Base-by-base conservation (phyloP, 2,797 vertebrate genomes). In the Aselliscus stoliczkanus region DNA sequence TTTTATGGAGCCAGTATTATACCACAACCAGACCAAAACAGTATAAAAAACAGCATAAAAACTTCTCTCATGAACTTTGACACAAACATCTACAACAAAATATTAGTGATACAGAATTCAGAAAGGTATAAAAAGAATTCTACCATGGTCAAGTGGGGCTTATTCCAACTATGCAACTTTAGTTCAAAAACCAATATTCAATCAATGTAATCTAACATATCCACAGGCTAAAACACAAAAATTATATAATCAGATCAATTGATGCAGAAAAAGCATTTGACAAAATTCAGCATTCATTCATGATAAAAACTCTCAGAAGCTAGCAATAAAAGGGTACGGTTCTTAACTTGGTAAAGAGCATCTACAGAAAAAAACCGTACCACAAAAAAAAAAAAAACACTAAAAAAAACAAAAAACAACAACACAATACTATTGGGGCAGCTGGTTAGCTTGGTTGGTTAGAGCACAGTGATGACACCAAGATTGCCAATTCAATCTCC, bases 161-260 rank as follows among this genome's bases (percentile, higher is more conserved):
- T 77, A 89, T 88, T 85, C 47, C 31, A 88, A 72, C 11, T 72
- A 80, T 50, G 18, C 34, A 73, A 77, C 23, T 8, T 85, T 90
- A 67, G 60, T 93, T 94, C 42, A 87, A 94, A 95, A 93, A 54
- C 88, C 50, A 73, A 58, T 70, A 84, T 64, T 79, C 67, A 83
- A 76, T 84, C n/a, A 70, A 25, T 95, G 20, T 50, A 84, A 95
- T 39, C 50, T 90, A 93, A n/a, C 64, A 90, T 75, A 77, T 62
- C 83, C 73, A 96, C 70, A 88, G 60, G 39, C 52, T 95, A 94
- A 92, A 81, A 31, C 62, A 88, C 96, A 93, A 96, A 42, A 42
- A 50, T 62, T 47, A 80, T 62, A 83, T 62, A 83, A 81, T 95
- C 8, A 37, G 93, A 77, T 90, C 39, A 90, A 67, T 62, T 88